These are phyloP conservation scores for Melanotaenia maccullochi DNA, from an alignment of 2,797 vertebrate species.

Conservation along the genomic window DNA sequence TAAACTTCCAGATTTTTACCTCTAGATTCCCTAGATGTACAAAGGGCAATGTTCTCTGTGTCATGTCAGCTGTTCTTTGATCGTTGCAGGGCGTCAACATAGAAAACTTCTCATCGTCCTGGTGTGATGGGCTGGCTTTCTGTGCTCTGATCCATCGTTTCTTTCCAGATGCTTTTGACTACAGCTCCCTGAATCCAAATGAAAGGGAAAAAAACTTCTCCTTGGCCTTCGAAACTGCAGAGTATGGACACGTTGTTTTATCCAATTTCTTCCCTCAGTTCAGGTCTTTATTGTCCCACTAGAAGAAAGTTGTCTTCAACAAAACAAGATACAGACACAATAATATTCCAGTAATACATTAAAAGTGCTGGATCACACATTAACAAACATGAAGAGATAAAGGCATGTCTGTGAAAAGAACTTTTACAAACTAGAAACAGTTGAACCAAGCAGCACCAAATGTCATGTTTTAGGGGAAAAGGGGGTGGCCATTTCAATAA, in stretches of 20 bases:
- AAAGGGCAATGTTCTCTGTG: not conserved
- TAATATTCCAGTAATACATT: not conserved
- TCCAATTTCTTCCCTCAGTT: not conserved
- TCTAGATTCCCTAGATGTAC: not conserved
- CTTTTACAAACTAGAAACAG: not conserved
- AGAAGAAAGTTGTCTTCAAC: not conserved
- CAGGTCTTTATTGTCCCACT: not conserved
- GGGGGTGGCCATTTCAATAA: not conserved
- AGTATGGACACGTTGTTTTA: slow-evolving; percentile 81
- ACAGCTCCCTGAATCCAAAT: slow-evolving; percentile 86
- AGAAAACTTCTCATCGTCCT: slow-evolving; percentile 98
- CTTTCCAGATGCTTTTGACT: slow-evolving; percentile 96
- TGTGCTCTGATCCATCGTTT: slow-evolving; percentile 96
- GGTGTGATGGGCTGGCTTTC: slow-evolving; percentile 96
- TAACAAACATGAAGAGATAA: not conserved
- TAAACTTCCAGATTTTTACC: not conserved
- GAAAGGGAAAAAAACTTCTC: slow-evolving; percentile 94
- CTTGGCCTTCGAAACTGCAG: slow-evolving; percentile 93
- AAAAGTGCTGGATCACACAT: not conserved
- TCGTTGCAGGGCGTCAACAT: slow-evolving; percentile 88
- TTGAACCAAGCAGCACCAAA: not conserved
- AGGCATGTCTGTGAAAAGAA: not conserved
- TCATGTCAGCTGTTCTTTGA: slow-evolving; percentile 12
- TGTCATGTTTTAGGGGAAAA: not conserved
- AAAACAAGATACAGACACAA: not conserved